Conservation (phyloP, 2,797 vertebrate genomes). For the Poliocrania exsul region DNA sequence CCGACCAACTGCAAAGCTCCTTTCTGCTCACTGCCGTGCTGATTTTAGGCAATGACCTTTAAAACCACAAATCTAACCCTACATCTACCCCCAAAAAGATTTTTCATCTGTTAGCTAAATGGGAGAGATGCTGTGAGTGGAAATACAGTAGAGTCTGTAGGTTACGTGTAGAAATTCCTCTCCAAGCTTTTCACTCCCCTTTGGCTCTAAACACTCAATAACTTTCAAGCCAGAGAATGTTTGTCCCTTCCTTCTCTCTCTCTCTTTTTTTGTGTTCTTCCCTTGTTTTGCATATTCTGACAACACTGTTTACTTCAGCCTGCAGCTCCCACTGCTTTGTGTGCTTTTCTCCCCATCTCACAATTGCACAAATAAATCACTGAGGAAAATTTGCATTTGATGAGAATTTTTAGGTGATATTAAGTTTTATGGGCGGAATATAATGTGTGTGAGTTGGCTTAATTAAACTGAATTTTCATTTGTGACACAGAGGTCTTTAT, state of each 20-base stretch:
- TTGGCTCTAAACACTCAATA: constrained; percentile 36
- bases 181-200: constrained; percentile 24
- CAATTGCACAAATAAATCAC: constrained; percentile 47
- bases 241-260: constrained; percentile 40
- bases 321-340: constrained; percentile 55
- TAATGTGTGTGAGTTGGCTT: constrained; percentile 2
- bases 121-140: neutral
- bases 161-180: neutral
- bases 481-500: neutral
- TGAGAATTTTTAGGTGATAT: constrained; percentile 50
- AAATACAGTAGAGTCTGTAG: neutral
- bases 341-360: neutral
- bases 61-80: constrained; percentile 30
- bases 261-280: constrained; percentile 19
- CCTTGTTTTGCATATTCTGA: constrained; percentile 58
- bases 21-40: neutral
- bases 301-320: constrained; percentile 58
- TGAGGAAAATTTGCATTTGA: constrained; percentile 54
- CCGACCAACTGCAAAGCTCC: constrained; percentile 32
- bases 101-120: neutral
- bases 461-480: constrained; percentile 43
- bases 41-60: constrained; percentile 39
- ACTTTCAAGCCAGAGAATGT: constrained; percentile 52
- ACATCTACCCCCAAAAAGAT: neutral
- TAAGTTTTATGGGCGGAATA: constrained; percentile 16